These are phyloP conservation scores for Mantis religiosa DNA, from an alignment of 2,888 invertebrate genomes.

Conservation along the genomic window DNA sequence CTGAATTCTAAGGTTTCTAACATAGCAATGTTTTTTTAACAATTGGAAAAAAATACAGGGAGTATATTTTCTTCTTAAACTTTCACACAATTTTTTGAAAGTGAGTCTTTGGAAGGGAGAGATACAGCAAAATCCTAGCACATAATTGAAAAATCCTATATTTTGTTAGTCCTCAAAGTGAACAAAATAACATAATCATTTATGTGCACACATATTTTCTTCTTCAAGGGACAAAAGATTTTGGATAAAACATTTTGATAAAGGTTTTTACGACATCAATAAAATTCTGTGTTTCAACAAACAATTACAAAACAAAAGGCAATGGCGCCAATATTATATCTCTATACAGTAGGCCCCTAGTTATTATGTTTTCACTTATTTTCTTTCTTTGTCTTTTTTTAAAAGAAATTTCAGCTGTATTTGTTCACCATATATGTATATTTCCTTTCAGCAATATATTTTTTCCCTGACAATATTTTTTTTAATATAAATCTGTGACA, in stretches of 20 bases:
- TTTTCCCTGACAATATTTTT: conserved; percentile 15
- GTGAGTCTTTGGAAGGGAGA: neutral
- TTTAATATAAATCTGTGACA: neutral
- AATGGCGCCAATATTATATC: conserved; percentile 26
- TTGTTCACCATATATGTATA: neutral
- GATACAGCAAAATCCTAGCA: neutral
- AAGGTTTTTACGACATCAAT: conserved; percentile 27
- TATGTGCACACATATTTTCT: conserved; percentile 19
- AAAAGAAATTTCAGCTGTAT: neutral
- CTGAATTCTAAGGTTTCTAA: neutral
- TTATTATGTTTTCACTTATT: conserved; percentile 1
- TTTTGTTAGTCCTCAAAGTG: neutral
- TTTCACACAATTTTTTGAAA: neutral
- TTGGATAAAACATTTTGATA: conserved; percentile 25
- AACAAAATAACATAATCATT: neutral
- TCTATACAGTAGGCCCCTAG: conserved; percentile 30
- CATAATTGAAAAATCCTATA: neutral
- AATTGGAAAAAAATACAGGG: neutral
- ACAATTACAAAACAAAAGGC: conserved; percentile 29
- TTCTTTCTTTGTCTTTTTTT: neutral
- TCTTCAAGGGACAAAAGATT: conserved; percentile 21
- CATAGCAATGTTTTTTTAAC: neutral
- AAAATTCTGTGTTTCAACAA: conserved; percentile 26
- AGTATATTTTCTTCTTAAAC: neutral
- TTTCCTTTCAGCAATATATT: conserved; percentile 4